These are phyloP conservation scores for Caenorhabditis plicata DNA, from an alignment of 2,888 invertebrate species.

Conservation along the genomic window DNA sequence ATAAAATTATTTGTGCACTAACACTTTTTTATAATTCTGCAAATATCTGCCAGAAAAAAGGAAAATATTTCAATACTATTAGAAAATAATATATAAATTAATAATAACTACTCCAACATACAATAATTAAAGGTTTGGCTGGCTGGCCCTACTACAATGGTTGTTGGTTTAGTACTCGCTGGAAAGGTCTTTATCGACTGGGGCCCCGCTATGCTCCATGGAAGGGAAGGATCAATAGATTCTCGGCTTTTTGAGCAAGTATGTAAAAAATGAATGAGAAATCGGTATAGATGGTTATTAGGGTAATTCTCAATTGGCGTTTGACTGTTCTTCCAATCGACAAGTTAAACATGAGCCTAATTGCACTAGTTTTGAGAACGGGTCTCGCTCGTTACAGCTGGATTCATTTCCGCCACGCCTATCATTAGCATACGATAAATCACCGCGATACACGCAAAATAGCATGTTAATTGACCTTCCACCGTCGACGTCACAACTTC, in stretches of 20 bases:
- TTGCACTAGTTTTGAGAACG: conserved; percentile 8
- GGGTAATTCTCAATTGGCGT: neutral
- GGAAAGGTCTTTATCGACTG: conserved; percentile 65
- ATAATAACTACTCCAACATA: neutral
- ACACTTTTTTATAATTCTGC: too few species aligned
- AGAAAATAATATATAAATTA: neutral
- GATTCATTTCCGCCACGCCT: neutral
- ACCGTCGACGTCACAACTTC: too few species aligned
- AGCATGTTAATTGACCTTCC: too few species aligned
- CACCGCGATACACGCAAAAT: conserved; percentile 16
- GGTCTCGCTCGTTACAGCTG: too few species aligned
- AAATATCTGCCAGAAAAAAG: too few species aligned
- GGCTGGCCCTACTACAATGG: conserved; percentile 61
- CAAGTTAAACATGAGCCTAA: conserved; percentile 40
- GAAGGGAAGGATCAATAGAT: conserved; percentile 59
- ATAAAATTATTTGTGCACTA: too few species aligned
- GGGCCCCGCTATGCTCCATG: conserved; percentile 64
- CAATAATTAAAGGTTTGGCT: conserved; percentile 50
- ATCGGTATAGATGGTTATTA: too few species aligned
- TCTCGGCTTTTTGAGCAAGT: conserved; percentile 55
- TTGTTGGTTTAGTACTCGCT: conserved; percentile 62
- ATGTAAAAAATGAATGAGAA: neutral
- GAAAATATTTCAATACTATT: too few species aligned
- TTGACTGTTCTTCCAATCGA: conserved; percentile 2
- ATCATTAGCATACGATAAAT: conserved; percentile 22